These are phyloP conservation scores for Porites evermanni DNA, from an alignment of 92 coral and sea anemone genomes.

Conservation along the genomic window DNA sequence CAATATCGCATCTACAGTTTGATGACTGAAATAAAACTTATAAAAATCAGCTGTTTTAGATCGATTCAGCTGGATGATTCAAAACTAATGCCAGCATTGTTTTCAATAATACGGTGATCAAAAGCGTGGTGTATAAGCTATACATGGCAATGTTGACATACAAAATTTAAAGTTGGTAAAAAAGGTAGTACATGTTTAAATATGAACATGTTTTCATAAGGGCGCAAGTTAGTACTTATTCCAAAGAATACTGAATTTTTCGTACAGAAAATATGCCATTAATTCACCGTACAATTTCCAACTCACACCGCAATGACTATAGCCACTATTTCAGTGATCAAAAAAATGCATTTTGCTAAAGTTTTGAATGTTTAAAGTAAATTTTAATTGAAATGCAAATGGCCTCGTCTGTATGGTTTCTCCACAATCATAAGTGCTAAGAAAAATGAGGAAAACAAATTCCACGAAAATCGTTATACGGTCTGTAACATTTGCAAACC, in stretches of 20 bases:
- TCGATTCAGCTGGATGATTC: slow-evolving; percentile 10
- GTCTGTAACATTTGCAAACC: not conserved
- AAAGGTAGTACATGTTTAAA: no score
- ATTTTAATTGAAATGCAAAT: slow-evolving; percentile 8
- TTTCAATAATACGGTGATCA: not conserved
- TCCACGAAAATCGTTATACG: no score
- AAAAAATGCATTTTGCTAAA: not conserved
- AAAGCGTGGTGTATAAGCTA: not conserved
- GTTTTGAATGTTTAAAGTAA: not conserved
- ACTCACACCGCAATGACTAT: no score
- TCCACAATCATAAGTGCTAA: no score
- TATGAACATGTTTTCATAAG: no score
- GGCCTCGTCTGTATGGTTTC: not conserved
- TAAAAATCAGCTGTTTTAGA: not conserved
- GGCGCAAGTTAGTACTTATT: no score
- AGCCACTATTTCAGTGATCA: no score
- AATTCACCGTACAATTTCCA: no score
- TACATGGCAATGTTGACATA: not conserved
- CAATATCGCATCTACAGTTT: not conserved
- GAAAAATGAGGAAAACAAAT: no score
- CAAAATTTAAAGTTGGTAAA: not conserved
- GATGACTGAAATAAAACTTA: not conserved
- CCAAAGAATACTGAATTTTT: no score
- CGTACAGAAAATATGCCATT: no score
- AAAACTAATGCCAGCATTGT: not conserved